Percentiles rank a stretch among this genome's conserved stretches.
Conservation (phyloP, 2,113 vertebrate species). For the Amazona vittata region DNA sequence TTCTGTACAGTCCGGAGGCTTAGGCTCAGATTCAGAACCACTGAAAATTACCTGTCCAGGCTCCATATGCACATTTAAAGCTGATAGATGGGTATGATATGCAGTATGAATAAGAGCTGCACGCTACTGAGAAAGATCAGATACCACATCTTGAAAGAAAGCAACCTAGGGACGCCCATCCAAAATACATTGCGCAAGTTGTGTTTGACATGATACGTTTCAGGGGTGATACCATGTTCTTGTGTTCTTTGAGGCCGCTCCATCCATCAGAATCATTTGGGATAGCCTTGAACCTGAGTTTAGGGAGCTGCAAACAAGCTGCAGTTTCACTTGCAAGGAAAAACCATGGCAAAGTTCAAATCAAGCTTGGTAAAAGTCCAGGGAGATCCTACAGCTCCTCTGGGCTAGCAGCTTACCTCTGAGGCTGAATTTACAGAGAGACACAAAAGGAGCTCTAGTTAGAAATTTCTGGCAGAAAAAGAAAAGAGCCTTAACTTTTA, state of each 20-base stretch:
- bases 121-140: not conserved
- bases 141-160: not conserved
- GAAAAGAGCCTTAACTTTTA: not conserved
- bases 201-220: not conserved
- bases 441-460: not conserved
- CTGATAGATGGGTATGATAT: not conserved
- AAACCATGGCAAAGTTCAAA: constrained; percentile 9
- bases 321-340: not conserved
- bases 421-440: not conserved
- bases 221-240: not conserved
- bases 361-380: not conserved
- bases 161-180: not conserved
- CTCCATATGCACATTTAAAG: not conserved
- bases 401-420: not conserved
- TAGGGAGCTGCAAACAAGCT: not conserved
- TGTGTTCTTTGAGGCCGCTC: not conserved
- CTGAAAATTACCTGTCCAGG: not conserved
- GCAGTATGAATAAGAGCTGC: not conserved
- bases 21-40: not conserved
- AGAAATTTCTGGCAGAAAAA: not conserved
- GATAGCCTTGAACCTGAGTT: not conserved
- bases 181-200: not conserved
- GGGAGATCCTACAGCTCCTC: not conserved
- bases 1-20: not conserved
- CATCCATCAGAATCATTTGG: not conserved